Conservation (phyloP, 2,797 vertebrate species). For the Pangasius macronema region DNA sequence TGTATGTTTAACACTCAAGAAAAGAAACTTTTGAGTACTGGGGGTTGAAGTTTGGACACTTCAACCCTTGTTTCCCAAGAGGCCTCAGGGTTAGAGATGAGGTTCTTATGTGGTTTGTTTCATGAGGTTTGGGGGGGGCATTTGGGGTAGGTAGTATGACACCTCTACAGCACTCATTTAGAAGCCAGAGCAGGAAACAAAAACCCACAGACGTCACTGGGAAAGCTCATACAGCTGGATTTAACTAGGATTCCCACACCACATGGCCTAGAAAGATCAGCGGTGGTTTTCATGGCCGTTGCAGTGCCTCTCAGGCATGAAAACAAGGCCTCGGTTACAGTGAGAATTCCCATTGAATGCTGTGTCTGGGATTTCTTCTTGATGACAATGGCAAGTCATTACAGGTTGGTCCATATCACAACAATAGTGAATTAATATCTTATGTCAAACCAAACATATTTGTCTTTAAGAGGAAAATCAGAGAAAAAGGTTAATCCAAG, state of each 20-base stretch:
- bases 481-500: neutral
- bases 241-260: conserved; percentile 53
- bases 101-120: conserved; percentile 46
- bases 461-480: neutral
- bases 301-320: conserved; percentile 45
- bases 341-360: neutral
- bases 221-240: conserved; percentile 61
- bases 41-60: neutral
- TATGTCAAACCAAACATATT: neutral
- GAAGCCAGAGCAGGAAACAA: conserved; percentile 53
- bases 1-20: neutral
- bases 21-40: neutral
- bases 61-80: conserved; percentile 23
- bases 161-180: conserved; percentile 48
- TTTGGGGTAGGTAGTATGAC: conserved; percentile 42
- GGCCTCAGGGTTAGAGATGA: conserved; percentile 40
- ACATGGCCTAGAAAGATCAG: conserved; percentile 44
- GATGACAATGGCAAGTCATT: conserved; percentile 15
- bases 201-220: conserved; percentile 53
- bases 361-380: conserved; percentile 4
- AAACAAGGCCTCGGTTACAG: conserved; percentile 48
- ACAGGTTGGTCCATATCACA: neutral
- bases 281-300: conserved; percentile 52
- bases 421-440: neutral
- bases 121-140: conserved; percentile 14